Conservation (phyloP, 2,113 vertebrate species). For the Microtus ochrogaster region DNA sequence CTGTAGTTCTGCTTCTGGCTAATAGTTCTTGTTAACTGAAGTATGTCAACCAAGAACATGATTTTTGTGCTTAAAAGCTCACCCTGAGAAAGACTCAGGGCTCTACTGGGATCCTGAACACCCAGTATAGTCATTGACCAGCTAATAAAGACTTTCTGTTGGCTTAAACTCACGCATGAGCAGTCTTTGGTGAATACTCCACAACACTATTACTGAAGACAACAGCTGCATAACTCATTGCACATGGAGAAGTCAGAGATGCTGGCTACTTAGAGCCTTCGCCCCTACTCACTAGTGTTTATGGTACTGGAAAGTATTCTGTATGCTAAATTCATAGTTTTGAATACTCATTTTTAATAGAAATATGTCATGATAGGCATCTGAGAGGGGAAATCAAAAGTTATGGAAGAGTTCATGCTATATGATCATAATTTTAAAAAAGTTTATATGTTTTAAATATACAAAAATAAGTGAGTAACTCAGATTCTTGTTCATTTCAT, state of each 20-base stretch:
- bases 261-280: background rate
- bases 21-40: background rate
- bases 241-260: background rate
- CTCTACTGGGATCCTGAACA: background rate
- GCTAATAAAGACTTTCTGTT: background rate
- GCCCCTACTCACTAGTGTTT: background rate
- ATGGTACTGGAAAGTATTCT: background rate
- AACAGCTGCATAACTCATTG: background rate
- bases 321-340: background rate
- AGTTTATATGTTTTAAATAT: background rate
- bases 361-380: background rate
- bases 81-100: background rate
- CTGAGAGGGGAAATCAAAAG: background rate
- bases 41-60: background rate
- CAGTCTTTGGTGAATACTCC: background rate
- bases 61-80: background rate
- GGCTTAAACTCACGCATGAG: background rate
- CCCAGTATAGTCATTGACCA: background rate
- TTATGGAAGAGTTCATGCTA: background rate
- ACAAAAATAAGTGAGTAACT: background rate
- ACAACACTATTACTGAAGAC: background rate
- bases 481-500: background rate
- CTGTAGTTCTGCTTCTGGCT: background rate
- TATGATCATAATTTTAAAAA: background rate
- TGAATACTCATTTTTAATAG: background rate